A percentile compares a stretch with the other conserved stretches of the same genome.
These are phyloP conservation scores for Volucella bombylans DNA, from an alignment of 2,888 invertebrate species.

Conservation along the genomic window DNA sequence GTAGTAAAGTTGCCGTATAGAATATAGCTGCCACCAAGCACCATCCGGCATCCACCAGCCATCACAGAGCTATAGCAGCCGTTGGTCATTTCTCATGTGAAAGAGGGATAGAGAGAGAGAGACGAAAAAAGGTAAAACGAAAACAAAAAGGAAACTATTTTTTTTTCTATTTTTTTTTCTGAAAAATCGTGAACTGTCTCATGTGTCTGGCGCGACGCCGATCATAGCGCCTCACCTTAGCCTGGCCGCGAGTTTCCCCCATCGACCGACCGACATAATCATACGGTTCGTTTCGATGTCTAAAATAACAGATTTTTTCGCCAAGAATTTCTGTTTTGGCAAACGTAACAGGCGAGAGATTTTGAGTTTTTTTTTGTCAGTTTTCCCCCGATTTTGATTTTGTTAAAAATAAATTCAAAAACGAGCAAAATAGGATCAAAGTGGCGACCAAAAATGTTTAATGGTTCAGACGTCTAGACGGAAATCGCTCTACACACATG, in stretches of 20 bases:
- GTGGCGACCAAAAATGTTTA: constrained; percentile 61
- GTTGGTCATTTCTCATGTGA: no score
- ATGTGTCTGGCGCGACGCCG: constrained; percentile 54
- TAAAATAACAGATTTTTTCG: constrained; percentile 52
- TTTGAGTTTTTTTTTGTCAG: constrained; percentile 3
- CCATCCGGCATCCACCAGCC: constrained; percentile 13
- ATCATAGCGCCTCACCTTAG: constrained; percentile 21
- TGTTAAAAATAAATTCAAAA: constrained; percentile 58
- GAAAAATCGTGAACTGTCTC: constrained; percentile 59
- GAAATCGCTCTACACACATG: constrained; percentile 53
- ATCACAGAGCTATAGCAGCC: not conserved
- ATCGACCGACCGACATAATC: no score
- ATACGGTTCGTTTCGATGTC: not conserved
- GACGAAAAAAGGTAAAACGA: constrained; percentile 55
- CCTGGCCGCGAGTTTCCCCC: no score
- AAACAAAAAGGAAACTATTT: constrained; percentile 27
- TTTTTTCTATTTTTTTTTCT: not conserved
- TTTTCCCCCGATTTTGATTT: not conserved
- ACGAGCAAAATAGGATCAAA: constrained; percentile 59
- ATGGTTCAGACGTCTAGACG: constrained; percentile 68
- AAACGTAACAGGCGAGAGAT: constrained; percentile 12
- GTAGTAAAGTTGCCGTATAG: constrained; percentile 37
- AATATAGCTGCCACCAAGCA: constrained; percentile 21
- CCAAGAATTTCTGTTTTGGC: constrained; percentile 50
- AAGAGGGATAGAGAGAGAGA: constrained; percentile 25